Evolutionary conservation across 2,113 vertebrate species (phyloP).

Genomic region (Ammodytes dubius): DNA sequence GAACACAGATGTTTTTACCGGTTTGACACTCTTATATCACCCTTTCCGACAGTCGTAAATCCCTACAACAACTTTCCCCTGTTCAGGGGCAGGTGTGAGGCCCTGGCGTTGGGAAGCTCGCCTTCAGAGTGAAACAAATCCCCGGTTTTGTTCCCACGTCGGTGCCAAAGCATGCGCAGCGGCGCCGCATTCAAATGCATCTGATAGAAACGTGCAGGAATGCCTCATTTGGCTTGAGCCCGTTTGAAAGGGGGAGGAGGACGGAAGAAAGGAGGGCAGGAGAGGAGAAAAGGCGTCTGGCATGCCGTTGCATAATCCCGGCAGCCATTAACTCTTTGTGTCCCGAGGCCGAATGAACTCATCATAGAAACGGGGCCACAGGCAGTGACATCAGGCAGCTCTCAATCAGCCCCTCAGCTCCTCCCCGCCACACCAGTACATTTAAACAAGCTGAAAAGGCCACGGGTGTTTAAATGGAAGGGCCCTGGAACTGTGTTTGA

Average conservation of each 20-base stretch:
- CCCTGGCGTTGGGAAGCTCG: conserved; percentile 40
- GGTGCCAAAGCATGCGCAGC: conserved; percentile 58
- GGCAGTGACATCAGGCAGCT: conserved; percentile 61
- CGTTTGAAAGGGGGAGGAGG: conserved; percentile 37
- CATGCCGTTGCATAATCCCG: conserved; percentile 80
- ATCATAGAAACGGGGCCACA: conserved; percentile 72
- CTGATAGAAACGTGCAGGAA: conserved; percentile 77
- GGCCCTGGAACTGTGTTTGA: conserved; percentile 55
- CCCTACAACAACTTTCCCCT: conserved; percentile 36
- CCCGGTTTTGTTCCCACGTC: conserved; percentile 58
- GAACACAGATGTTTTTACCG: conserved; percentile 53
- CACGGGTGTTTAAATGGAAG: conserved; percentile 51
- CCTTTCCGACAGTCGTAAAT: conserved; percentile 53
- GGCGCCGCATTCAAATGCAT: conserved; percentile 64
- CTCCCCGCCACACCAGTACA: conserved; percentile 31
- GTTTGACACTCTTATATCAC: conserved; percentile 41
- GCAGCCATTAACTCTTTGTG: conserved; percentile 79
- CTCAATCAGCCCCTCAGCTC: conserved; percentile 54
- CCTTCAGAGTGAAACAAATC: conserved; percentile 46
- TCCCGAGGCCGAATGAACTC: conserved; percentile 76
- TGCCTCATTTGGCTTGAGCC: conserved; percentile 69
- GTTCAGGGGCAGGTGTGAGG: conserved; percentile 72
- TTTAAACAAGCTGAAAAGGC: conserved; percentile 58
- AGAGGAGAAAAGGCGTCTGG: conserved; percentile 71
- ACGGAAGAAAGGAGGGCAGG: conserved; percentile 31